Percentiles rank a stretch among this genome's conserved stretches.
Evolutionary conservation across 2,113 vertebrate species (phyloP).

Genomic region (Cyphomyrus discorhynchus): DNA sequence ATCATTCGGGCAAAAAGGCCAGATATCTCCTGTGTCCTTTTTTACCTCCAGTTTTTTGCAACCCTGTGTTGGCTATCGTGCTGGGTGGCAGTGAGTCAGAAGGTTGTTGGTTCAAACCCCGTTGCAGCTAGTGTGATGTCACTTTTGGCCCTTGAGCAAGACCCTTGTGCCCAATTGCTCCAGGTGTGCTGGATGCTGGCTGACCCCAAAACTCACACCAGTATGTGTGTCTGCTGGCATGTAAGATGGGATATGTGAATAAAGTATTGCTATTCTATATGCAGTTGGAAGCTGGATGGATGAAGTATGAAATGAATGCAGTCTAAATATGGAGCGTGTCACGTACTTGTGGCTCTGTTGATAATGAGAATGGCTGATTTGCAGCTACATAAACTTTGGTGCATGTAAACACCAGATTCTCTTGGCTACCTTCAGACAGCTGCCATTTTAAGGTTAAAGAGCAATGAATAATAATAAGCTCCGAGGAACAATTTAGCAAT

Average conservation of each 20-base stretch:
- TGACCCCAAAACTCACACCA: not conserved
- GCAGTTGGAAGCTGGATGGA: not conserved
- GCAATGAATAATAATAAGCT: not conserved
- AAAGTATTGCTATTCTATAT: not conserved
- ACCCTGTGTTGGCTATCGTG: not conserved
- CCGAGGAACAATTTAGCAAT: not conserved
- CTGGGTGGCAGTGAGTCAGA: not conserved
- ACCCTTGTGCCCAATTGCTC: not conserved
- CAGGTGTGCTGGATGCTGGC: not conserved
- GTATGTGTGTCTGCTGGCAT: not conserved
- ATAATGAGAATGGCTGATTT: not conserved
- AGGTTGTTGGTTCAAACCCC: not conserved
- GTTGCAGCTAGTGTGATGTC: not conserved
- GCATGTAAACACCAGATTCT: not conserved
- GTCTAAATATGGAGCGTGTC: not conserved
- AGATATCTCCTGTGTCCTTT: not conserved
- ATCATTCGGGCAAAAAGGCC: not conserved
- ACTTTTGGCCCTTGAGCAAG: not conserved
- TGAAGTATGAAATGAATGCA: not conserved
- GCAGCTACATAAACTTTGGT: not conserved
- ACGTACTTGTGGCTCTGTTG: not conserved
- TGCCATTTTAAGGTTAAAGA: not conserved
- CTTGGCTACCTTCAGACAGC: not conserved
- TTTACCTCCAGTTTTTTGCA: not conserved
- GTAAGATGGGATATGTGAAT: not conserved